These are phyloP conservation scores for Camponotus vicinus DNA, from an alignment of 1,140 invertebrate species.

Conservation along the genomic window DNA sequence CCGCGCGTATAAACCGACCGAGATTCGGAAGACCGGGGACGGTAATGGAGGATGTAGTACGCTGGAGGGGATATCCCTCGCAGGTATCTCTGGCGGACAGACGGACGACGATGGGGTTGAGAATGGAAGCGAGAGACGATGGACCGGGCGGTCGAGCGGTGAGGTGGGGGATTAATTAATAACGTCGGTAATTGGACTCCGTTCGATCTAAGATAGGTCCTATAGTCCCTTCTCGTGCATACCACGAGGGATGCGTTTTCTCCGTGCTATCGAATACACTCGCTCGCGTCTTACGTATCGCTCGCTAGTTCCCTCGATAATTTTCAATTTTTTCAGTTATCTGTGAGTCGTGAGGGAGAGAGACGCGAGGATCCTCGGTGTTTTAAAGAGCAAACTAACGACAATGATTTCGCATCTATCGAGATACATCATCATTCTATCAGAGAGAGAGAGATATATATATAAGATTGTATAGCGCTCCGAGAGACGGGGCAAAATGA, in stretches of 20 bases:
- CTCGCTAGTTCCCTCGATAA: background rate
- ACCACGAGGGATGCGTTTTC: slow-evolving; percentile 67
- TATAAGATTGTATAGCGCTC: background rate
- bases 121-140: slow-evolving; percentile 78
- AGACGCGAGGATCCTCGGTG: background rate
- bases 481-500: slow-evolving; percentile 11
- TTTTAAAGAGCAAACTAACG: background rate
- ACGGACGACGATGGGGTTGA: slow-evolving; percentile 78
- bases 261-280: slow-evolving; percentile 69
- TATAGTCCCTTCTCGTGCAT: slow-evolving; percentile 71
- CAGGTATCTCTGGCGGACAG: slow-evolving; percentile 79
- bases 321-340: slow-evolving; percentile 23
- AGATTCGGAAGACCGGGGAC: slow-evolving; percentile 70
- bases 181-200: slow-evolving; percentile 82
- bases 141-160: slow-evolving; percentile 59
- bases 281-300: slow-evolving; percentile 49
- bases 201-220: slow-evolving; percentile 82
- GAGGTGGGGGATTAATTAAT: slow-evolving; percentile 81
- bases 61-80: slow-evolving; percentile 70
- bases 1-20: slow-evolving; percentile 65
- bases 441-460: background rate
- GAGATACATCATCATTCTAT: background rate
- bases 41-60: slow-evolving; percentile 67
- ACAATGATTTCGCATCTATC: background rate
- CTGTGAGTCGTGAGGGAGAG: too few species aligned